Evolutionary conservation across 2,113 vertebrate species (phyloP).

Genomic region (Plecturocebus donacophilus): DNA sequence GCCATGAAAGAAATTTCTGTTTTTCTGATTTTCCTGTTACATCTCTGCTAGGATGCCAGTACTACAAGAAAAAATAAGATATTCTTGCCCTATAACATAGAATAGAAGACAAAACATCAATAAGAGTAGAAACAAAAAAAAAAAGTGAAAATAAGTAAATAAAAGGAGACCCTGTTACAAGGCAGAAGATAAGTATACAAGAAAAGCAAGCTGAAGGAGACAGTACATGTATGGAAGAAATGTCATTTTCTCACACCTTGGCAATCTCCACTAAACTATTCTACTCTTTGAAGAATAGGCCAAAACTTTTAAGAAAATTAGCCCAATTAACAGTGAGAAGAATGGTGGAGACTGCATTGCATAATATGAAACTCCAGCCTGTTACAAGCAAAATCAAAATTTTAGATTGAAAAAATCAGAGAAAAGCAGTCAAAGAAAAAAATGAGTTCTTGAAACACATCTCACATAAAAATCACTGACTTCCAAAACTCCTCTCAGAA

Average conservation of each 20-base stretch:
- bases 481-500: background rate
- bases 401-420: background rate
- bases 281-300: background rate
- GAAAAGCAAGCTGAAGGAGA: background rate
- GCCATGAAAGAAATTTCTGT: background rate
- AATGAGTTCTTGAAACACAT: background rate
- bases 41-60: background rate
- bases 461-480: background rate
- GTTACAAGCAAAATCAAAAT: background rate
- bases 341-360: background rate
- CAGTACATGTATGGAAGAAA: background rate
- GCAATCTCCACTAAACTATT: background rate
- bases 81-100: background rate
- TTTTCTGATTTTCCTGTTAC: background rate
- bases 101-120: background rate
- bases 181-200: background rate
- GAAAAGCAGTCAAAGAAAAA: background rate
- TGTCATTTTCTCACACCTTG: background rate
- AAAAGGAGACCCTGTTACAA: background rate
- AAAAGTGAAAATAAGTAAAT: background rate
- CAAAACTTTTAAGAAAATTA: background rate
- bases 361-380: background rate
- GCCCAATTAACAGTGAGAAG: background rate
- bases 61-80: background rate
- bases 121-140: background rate